Base-by-base conservation (phyloP, 2,113 vertebrate genomes). In the Scopus umbretta region DNA sequence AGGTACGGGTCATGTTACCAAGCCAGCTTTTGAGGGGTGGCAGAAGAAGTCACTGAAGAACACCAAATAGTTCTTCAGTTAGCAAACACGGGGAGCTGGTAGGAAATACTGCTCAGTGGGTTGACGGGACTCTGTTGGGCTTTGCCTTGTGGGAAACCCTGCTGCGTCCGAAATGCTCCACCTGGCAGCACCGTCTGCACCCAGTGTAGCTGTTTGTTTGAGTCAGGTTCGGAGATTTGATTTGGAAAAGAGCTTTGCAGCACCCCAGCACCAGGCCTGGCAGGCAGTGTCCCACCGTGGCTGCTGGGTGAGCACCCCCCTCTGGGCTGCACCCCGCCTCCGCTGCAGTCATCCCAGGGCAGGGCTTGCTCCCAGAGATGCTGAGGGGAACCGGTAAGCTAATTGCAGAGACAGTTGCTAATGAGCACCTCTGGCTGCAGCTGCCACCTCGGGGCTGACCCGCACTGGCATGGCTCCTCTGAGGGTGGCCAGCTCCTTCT, bases 391-490 rank as follows among this genome's bases (percentile, higher is more conserved):
- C 36, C 2, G 2, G 9, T 23, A 62, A 16, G 43, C 50, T 76
- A 42, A 59, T 52, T 63, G 43, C 49, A 70, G 80, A 70, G 55
- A 8, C 32, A n/a, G 42, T 23, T 58, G 25, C 47, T 58, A 70
- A 86, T 0, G 12, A 70, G 23, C 42, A 16, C 0, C 0, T n/a
- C 36, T 2, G 11, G n/a, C 26, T 89, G n/a, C 73, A 59, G 4
- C 53, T 0, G 0, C 14, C 36, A 63, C 55, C 30, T 26, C 2
- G 1, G 61, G 62, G 42, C 55, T 63, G 53, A 38, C 32, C 61
- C 0, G 0, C 36, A 3, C 9, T 43, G 67, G 17, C 68, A 42
- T 2, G 1, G 49, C 49, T 81, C 30, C 38, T 74, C 40, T 1
- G 6, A 36, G 76, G 55, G 15, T 23, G n/a, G 17, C 45, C 34